Evolutionary conservation across 1,140 invertebrate genomes (phyloP).

Genomic region (Brachionus koreanus): DNA sequence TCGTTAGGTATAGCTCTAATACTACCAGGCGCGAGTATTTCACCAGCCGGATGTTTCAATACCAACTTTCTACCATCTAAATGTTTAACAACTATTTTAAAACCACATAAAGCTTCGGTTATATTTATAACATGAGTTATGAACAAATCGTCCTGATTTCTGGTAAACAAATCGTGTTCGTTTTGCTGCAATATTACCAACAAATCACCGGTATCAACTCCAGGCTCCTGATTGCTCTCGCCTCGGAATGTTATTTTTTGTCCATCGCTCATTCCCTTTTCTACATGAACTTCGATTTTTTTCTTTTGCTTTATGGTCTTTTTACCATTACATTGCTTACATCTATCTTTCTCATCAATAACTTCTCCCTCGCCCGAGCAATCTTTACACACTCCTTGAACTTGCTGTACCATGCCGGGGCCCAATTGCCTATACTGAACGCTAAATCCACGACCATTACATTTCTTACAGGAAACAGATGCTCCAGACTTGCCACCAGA

Average conservation of each 20-base stretch:
- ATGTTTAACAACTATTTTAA: conserved; percentile 82
- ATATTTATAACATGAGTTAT: conserved; percentile 68
- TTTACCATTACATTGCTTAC: conserved; percentile 44
- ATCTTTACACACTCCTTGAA: conserved; percentile 75
- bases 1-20: conserved; percentile 77
- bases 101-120: conserved; percentile 88
- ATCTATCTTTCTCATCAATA: conserved; percentile 39
- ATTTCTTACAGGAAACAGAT: conserved; percentile 74
- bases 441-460: conserved; percentile 77
- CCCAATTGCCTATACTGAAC: conserved; percentile 80
- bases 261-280: conserved; percentile 61
- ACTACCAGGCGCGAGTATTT: conserved; percentile 43
- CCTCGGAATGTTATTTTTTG: conserved; percentile 38
- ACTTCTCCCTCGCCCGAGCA: conserved; percentile 60
- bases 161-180: conserved; percentile 71
- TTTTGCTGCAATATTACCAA: conserved; percentile 89
- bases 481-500: conserved; percentile 75
- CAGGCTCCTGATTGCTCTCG: conserved; percentile 42
- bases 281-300: conserved; percentile 21
- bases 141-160: conserved; percentile 76
- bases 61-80: conserved; percentile 80
- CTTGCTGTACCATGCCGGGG: conserved; percentile 86
- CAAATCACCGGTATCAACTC: conserved; percentile 72
- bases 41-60: conserved; percentile 73
- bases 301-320: conserved; percentile 41